Conservation (phyloP, 2,888 invertebrate species). For the Morpho deidamia region DNA sequence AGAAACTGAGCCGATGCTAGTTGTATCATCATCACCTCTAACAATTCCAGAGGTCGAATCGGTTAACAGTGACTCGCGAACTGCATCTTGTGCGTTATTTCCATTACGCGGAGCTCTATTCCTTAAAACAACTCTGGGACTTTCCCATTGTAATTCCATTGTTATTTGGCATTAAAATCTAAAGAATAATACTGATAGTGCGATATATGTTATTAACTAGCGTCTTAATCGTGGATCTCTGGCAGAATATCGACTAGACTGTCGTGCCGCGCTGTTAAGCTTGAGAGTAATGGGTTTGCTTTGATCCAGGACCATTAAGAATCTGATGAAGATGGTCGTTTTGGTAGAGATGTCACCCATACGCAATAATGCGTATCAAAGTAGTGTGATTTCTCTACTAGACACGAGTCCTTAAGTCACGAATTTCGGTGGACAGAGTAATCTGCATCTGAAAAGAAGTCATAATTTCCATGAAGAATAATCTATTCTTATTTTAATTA, state of each 20-base stretch:
- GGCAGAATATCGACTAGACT: slow-evolving; percentile 70
- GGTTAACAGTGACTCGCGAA: slow-evolving; percentile 59
- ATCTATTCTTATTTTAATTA: no score
- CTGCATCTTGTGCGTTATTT: slow-evolving; percentile 40
- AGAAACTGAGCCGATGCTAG: slow-evolving; percentile 46
- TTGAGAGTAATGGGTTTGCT: slow-evolving; percentile 71
- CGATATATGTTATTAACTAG: slow-evolving; percentile 33
- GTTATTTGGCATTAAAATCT: slow-evolving; percentile 39
- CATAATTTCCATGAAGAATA: no score
- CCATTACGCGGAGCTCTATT: slow-evolving; percentile 51
- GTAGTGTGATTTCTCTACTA: no score
- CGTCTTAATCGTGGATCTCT: slow-evolving; percentile 80
- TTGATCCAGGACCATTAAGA: slow-evolving; percentile 78
- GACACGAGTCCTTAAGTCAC: no score
- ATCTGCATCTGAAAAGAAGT: no score
- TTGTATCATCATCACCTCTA: slow-evolving; percentile 58
- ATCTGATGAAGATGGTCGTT: slow-evolving; percentile 41
- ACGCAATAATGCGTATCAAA: slow-evolving; percentile 38
- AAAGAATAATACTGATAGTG: slow-evolving; percentile 56
- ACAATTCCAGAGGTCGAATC: slow-evolving; percentile 73
- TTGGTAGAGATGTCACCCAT: slow-evolving; percentile 53
- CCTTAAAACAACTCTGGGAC: slow-evolving; percentile 41
- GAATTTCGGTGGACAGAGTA: no score
- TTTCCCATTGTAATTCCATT: slow-evolving; percentile 56
- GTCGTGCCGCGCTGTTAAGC: slow-evolving; percentile 70